Conservation (phyloP, 2,888 invertebrate species). For the Cephus rjabovi region DNA sequence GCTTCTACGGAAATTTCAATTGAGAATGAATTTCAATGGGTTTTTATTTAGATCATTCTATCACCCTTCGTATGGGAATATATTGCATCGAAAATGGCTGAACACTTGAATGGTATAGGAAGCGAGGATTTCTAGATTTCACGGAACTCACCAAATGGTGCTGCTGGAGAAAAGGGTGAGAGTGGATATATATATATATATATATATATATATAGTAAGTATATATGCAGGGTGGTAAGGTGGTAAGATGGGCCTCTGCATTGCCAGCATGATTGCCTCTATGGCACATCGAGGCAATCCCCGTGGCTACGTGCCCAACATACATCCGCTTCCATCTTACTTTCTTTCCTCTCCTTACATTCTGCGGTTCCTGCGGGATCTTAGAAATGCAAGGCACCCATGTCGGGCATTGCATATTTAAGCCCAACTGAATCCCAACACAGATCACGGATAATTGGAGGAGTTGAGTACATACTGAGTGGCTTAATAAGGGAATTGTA, state of each 20-base stretch:
- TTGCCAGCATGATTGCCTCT: conserved; percentile 65
- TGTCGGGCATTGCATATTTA: conserved; percentile 51
- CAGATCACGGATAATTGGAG: conserved; percentile 36
- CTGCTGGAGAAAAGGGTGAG: conserved; percentile 11
- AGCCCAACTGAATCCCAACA: conserved; percentile 47
- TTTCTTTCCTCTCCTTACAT: conserved; percentile 31
- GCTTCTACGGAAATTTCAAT: background rate
- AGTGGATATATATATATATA: conserved; percentile 4
- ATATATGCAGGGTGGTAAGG: conserved; percentile 55
- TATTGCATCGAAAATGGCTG: background rate
- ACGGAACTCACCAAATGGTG: conserved; percentile 30
- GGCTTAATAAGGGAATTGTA: background rate
- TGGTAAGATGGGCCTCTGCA: conserved; percentile 63
- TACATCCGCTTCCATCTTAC: conserved; percentile 61
- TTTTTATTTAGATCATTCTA: background rate
- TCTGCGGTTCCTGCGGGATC: conserved; percentile 40
- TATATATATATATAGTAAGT: conserved; percentile 25
- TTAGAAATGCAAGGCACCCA: conserved; percentile 54
- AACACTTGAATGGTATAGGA: conserved; percentile 1
- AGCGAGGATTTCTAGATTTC: conserved; percentile 37
- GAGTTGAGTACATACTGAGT: background rate
- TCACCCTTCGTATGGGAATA: background rate
- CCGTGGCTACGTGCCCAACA: conserved; percentile 66
- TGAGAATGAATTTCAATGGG: background rate
- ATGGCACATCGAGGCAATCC: conserved; percentile 67